phyloP scores from a whole-genome alignment of 2,888 invertebrate genomes.

The Sthenelais limicola region DNA sequence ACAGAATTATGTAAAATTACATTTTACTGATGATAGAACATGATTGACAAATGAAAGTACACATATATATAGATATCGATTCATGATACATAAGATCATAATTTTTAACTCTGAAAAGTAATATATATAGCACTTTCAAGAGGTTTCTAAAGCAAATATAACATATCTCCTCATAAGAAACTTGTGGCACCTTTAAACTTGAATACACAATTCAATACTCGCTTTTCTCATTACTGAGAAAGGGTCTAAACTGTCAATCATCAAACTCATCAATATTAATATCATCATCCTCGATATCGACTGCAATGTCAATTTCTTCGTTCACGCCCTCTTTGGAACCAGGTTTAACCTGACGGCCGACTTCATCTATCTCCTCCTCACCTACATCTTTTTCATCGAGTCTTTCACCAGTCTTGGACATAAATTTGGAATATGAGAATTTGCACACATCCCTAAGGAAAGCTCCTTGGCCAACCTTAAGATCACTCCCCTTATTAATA shows the following conservation, averaged over 20 bases:
- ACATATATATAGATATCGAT: too few relatives aligned
- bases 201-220: background rate
- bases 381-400: slow-evolving; percentile 44
- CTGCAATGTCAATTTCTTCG: slow-evolving; percentile 1
- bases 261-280: slow-evolving; percentile 43
- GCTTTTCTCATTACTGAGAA: background rate
- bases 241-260: slow-evolving; percentile 31
- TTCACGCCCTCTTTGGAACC: slow-evolving; percentile 23
- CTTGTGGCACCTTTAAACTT: background rate
- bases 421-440: slow-evolving; percentile 14
- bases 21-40: too few relatives aligned
- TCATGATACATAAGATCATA: too few relatives aligned
- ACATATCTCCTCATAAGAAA: too few relatives aligned
- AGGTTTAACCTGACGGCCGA: background rate
- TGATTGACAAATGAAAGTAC: too few relatives aligned
- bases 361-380: slow-evolving; percentile 10
- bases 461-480: slow-evolving; percentile 10
- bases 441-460: slow-evolving; percentile 31
- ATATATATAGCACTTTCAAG: too few relatives aligned
- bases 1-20: too few relatives aligned
- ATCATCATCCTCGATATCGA: slow-evolving; percentile 7
- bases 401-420: slow-evolving; percentile 22
- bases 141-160: too few relatives aligned
- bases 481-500: too few relatives aligned
- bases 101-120: too few relatives aligned